Percentiles rank a stretch among this genome's conserved stretches.
Evolutionary conservation across 1,140 invertebrate genomes (phyloP).

Genomic region (Drosophila ohnishii): DNA sequence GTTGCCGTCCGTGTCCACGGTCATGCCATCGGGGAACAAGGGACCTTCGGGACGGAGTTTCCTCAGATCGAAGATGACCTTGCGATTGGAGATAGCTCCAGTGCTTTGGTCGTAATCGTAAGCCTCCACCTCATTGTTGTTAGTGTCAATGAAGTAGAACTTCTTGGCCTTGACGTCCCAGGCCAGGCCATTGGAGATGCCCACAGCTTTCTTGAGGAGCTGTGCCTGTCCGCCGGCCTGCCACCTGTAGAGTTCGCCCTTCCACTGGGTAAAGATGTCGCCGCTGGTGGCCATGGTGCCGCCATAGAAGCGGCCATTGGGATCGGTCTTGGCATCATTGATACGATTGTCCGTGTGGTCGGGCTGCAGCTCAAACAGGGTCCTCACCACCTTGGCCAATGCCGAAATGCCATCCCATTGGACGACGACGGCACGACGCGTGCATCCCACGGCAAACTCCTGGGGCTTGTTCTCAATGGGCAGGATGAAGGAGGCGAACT

Average conservation of each 20-base stretch:
- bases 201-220: constrained; percentile 83
- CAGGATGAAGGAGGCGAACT: constrained; percentile 86
- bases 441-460: constrained; percentile 88
- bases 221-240: constrained; percentile 86
- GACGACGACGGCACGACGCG: constrained; percentile 86
- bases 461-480: constrained; percentile 86
- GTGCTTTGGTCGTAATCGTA: constrained; percentile 90
- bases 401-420: constrained; percentile 87
- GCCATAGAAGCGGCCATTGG: constrained; percentile 87
- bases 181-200: constrained; percentile 92
- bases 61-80: constrained; percentile 84
- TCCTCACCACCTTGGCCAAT: constrained; percentile 83
- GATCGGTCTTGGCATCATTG: constrained; percentile 95
- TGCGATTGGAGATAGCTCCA: constrained; percentile 86
- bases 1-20: constrained; percentile 89
- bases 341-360: constrained; percentile 86
- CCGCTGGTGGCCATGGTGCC: constrained; percentile 87
- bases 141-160: constrained; percentile 91
- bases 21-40: constrained; percentile 88
- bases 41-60: constrained; percentile 83
- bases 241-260: constrained; percentile 84
- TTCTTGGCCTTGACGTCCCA: constrained; percentile 89
- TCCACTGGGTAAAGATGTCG: constrained; percentile 84
- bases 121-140: constrained; percentile 86
- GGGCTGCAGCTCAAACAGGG: constrained; percentile 86